Percentiles rank a stretch among this genome's conserved stretches.
Evolutionary conservation across 2,888 invertebrate species (phyloP).

Genomic region (Heliconius aoede): DNA sequence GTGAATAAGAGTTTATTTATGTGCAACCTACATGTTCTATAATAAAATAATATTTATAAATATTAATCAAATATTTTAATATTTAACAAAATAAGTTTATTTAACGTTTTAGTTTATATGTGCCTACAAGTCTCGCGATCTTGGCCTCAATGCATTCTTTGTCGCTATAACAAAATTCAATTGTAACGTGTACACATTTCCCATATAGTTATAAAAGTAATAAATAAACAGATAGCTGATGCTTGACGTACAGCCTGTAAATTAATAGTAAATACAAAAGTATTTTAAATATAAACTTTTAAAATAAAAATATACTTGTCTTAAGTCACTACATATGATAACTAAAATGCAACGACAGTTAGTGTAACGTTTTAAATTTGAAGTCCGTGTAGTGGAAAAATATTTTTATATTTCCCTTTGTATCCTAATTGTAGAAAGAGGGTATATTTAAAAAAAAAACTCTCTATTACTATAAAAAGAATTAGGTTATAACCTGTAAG

Average conservation of each 20-base stretch:
- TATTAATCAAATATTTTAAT: background rate
- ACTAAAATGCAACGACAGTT: background rate
- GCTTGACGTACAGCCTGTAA: background rate
- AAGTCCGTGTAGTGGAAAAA: background rate
- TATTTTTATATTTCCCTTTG: background rate
- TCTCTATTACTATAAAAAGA: too few species aligned
- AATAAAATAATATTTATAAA: slow-evolving; percentile 8
- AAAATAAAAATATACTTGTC: background rate
- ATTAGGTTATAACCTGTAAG: too few species aligned
- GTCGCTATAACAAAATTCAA: slow-evolving; percentile 32
- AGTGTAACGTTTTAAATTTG: background rate
- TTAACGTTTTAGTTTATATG: background rate
- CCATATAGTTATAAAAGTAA: slow-evolving; percentile 25
- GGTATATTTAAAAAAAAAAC: too few species aligned
- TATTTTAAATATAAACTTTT: background rate
- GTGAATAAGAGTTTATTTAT: background rate
- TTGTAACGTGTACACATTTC: slow-evolving; percentile 27
- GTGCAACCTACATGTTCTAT: background rate
- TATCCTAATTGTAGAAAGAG: too few species aligned
- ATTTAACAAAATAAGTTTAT: background rate
- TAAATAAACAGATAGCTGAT: background rate
- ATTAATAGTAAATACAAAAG: background rate
- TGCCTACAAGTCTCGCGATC: slow-evolving; percentile 18
- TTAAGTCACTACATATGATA: background rate
- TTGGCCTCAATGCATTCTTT: slow-evolving; percentile 40